These are phyloP conservation scores for Philereme transversata DNA, from an alignment of 2,888 invertebrate species.

Conservation along the genomic window DNA sequence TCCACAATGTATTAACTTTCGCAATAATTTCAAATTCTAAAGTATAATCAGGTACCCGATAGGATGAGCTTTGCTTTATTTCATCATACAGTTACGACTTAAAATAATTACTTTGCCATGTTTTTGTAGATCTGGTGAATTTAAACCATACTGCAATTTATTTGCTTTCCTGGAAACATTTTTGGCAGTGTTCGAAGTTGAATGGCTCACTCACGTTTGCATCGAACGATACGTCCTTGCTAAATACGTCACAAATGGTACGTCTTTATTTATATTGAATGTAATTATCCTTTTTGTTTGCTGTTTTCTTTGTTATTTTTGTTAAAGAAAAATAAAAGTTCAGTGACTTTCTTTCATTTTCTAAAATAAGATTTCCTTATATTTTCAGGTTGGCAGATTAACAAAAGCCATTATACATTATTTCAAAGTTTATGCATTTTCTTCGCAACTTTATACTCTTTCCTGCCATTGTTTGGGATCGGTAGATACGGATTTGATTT, in stretches of 20 bases:
- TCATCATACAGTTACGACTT: no score
- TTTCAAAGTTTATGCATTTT: conserved; percentile 60
- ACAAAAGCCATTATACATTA: conserved; percentile 59
- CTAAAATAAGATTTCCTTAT: conserved; percentile 11
- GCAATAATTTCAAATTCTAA: no score
- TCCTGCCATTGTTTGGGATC: conserved; percentile 65
- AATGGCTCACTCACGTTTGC: conserved; percentile 72
- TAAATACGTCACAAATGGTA: conserved; percentile 70
- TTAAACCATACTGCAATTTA: conserved; percentile 53
- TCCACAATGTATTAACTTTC: no score
- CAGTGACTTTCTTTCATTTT: not conserved
- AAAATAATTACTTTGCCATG: not conserved
- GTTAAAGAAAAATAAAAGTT: not conserved
- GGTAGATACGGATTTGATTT: conserved; percentile 70
- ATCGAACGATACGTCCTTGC: conserved; percentile 76
- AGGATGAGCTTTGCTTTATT: no score
- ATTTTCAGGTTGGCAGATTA: conserved; percentile 66
- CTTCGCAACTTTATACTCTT: conserved; percentile 63
- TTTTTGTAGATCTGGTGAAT: conserved; percentile 20
- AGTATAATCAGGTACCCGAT: no score
- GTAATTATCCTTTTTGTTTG: not conserved
- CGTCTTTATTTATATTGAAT: not conserved
- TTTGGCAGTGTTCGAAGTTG: conserved; percentile 73
- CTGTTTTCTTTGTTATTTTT: not conserved
- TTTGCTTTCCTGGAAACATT: conserved; percentile 71